Evolutionary conservation across 2,888 invertebrate species (phyloP).

Genomic region (Volucella zonaria): DNA sequence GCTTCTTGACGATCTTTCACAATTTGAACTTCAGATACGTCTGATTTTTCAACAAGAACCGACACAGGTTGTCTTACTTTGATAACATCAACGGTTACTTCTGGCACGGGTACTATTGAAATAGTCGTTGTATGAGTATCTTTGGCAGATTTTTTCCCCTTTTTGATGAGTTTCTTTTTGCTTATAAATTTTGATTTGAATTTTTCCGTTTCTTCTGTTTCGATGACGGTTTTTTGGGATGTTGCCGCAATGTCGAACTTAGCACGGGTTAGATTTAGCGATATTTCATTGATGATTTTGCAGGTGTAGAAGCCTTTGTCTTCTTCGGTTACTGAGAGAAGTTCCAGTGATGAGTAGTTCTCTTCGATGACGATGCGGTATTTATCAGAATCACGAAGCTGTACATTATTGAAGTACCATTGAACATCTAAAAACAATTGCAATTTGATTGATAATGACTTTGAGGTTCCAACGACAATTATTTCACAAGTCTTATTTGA

Average conservation of each 20-base stretch:
- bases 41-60: slow-evolving; percentile 80
- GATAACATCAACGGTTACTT: slow-evolving; percentile 79
- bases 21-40: slow-evolving; percentile 83
- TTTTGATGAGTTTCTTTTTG: slow-evolving; percentile 82
- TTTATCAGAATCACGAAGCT: slow-evolving; percentile 89
- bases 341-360: slow-evolving; percentile 87
- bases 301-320: slow-evolving; percentile 91
- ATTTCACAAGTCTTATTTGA: not conserved
- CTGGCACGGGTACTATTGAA: slow-evolving; percentile 77
- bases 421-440: slow-evolving; percentile 86
- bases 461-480: not conserved
- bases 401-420: slow-evolving; percentile 93
- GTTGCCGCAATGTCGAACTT: slow-evolving; percentile 87
- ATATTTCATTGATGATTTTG: slow-evolving; percentile 93
- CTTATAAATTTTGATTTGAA: slow-evolving; percentile 83
- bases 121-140: slow-evolving; percentile 78
- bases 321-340: slow-evolving; percentile 86
- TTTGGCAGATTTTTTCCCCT: slow-evolving; percentile 74
- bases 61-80: slow-evolving; percentile 78
- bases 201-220: slow-evolving; percentile 76
- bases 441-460: slow-evolving; percentile 20
- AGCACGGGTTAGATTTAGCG: slow-evolving; percentile 90
- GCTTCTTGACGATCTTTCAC: slow-evolving; percentile 82
- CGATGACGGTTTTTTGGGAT: slow-evolving; percentile 82
- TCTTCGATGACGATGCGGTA: slow-evolving; percentile 88